These are phyloP conservation scores for Enhydra lutris DNA, from an alignment of 2,113 vertebrate species.

Conservation along the genomic window DNA sequence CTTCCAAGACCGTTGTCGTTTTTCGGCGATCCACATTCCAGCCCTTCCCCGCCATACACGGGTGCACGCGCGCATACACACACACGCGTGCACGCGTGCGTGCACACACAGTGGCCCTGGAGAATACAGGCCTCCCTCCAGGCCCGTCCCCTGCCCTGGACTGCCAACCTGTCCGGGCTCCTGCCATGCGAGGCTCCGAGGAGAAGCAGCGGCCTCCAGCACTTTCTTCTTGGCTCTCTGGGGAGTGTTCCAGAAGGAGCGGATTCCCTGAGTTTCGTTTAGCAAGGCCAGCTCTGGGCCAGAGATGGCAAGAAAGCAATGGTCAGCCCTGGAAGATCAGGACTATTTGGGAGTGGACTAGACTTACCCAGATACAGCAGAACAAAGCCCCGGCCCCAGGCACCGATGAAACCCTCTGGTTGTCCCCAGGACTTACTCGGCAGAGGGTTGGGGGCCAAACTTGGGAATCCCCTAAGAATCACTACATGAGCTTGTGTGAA, in stretches of 20 bases:
- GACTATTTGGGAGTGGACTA: neutral
- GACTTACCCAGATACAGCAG: neutral
- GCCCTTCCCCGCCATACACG: accelerated
- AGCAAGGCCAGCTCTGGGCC: neutral
- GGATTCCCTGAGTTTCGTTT: neutral
- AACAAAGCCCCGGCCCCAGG: neutral
- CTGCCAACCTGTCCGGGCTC: accelerated
- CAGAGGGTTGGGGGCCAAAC: accelerated
- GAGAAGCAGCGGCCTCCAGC: neutral
- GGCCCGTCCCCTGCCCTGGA: neutral
- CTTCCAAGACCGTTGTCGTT: neutral
- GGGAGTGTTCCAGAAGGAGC: neutral
- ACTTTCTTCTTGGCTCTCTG: neutral
- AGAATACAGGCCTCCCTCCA: neutral
- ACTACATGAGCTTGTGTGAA: no score
- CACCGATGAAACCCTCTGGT: accelerated
- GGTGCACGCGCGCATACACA: neutral
- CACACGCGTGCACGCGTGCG: neutral
- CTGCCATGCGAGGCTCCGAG: neutral
- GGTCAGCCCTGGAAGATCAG: neutral
- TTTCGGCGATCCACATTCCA: neutral
- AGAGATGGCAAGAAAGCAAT: neutral
- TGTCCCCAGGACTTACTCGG: no score
- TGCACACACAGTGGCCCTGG: neutral
- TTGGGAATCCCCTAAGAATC: neutral